phyloP scores from a whole-genome alignment of 2,797 vertebrate genomes.

The Callimico goeldii region DNA sequence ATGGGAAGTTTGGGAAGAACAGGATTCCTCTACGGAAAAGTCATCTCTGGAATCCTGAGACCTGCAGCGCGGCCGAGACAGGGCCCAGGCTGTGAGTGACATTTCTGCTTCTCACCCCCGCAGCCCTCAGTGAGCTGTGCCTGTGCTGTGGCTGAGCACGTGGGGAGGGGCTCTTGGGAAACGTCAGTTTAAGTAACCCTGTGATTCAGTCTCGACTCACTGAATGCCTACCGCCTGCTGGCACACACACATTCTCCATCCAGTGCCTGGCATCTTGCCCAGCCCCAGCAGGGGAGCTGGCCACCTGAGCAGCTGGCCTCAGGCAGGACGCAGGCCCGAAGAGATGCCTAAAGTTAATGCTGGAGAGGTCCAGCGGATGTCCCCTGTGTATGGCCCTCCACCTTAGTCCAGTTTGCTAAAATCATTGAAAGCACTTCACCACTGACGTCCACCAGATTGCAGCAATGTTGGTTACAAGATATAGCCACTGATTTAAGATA shows the following conservation, averaged over 20 bases:
- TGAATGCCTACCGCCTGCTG: accelerated
- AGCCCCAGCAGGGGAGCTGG: neutral
- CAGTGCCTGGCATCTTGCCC: neutral
- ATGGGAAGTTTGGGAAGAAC: neutral
- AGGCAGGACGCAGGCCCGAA: accelerated
- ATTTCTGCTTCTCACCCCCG: accelerated
- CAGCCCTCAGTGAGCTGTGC: accelerated
- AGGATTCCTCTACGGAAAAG: neutral
- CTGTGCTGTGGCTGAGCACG: neutral
- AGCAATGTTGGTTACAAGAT: accelerated
- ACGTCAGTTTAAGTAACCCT: neutral
- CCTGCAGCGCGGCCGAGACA: accelerated
- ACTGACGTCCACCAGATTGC: accelerated
- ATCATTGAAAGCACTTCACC: neutral
- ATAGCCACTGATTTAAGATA: neutral
- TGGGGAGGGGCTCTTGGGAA: neutral
- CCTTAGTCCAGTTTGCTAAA: neutral
- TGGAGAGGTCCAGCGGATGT: accelerated
- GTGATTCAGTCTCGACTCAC: accelerated
- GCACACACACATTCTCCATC: accelerated
- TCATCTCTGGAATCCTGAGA: neutral
- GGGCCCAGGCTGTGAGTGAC: too few species aligned
- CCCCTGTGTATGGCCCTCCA: accelerated
- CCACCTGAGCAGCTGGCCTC: neutral
- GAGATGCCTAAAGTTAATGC: neutral